A percentile compares a stretch with the other conserved stretches of the same genome.
These are phyloP conservation scores for Epizoanthus rinbou DNA, from an alignment of 92 coral and sea anemone species.

Conservation along the genomic window DNA sequence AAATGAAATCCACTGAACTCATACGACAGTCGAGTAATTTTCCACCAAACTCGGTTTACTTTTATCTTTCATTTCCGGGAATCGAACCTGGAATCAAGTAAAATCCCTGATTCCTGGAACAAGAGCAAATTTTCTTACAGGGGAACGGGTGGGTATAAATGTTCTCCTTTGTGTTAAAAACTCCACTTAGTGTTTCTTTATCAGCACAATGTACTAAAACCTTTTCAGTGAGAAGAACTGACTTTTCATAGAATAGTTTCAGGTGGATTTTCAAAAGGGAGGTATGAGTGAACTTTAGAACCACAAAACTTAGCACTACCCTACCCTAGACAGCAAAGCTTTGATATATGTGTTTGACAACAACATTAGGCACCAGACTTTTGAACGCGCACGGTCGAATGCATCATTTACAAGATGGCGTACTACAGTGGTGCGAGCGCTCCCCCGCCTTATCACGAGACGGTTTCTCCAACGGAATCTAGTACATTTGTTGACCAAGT, in stretches of 20 bases:
- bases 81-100: background rate
- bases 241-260: too few species aligned
- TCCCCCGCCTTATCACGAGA: slow-evolving; percentile 71
- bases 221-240: too few species aligned
- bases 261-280: background rate
- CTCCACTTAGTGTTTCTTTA: too few species aligned
- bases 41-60: background rate
- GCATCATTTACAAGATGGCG: slow-evolving; percentile 34
- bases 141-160: background rate
- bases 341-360: background rate
- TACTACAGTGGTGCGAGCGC: slow-evolving; percentile 56
- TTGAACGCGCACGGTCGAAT: too few species aligned
- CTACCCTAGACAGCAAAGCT: background rate
- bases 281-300: background rate
- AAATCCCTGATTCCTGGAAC: background rate
- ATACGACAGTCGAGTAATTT: background rate
- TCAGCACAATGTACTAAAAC: too few species aligned
- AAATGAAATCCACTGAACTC: background rate
- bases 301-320: background rate
- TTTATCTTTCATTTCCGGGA: background rate
- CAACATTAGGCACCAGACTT: slow-evolving; percentile 23
- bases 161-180: background rate
- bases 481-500: slow-evolving; percentile 56
- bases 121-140: background rate
- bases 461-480: slow-evolving; percentile 64